Base-by-base conservation (phyloP, 2,113 vertebrate genomes). In the Orientallactaga bullata region DNA sequence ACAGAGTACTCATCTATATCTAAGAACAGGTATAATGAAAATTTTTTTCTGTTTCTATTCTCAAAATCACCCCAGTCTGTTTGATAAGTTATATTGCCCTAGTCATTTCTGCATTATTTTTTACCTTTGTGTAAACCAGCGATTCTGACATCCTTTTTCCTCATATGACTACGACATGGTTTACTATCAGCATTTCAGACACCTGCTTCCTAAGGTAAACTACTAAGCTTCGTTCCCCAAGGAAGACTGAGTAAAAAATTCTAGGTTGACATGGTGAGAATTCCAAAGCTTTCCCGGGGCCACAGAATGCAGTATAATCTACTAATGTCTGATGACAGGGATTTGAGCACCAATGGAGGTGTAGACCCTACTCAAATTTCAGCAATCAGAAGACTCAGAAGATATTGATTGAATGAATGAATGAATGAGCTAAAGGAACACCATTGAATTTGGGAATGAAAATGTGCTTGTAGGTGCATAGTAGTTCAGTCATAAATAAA, bases 11-110 rank as follows among this genome's bases (percentile, higher is more conserved):
- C 66, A 91, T 37, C 86, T 42, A 66, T 58, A 81, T 55, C 12
- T 90, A 80, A 60, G 47, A 61, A 28, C 8, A 69, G 8, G 23
- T 42, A 60, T 78, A 78, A 10, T 73, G 72, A 90, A 91, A 93
- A 93, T 58, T 73, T 65, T 35, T 73, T 65, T 35, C 3, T 86
- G 13, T 35, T 5, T 78, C 85, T 93, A 95, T 89, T 93, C 35
- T 82, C 47, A 82, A 84, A 74, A 94, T 15, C 86, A 42, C 74
- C 47, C 28, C 15, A 55, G 55, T 55, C 11, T 55, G 55, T 55
- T 55, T 12, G 55, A 55, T 55, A 55, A 55, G 39, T 66, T 32
- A 20, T n/a, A 26, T 26, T 84, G 47, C 69, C 20, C 61, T 24
- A 63, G 7, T 61, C 60, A 21, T 81, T 84, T 87, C 79, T 87